phyloP scores from a whole-genome alignment of 2,113 vertebrate genomes.

The Xyliphius kryptos region DNA sequence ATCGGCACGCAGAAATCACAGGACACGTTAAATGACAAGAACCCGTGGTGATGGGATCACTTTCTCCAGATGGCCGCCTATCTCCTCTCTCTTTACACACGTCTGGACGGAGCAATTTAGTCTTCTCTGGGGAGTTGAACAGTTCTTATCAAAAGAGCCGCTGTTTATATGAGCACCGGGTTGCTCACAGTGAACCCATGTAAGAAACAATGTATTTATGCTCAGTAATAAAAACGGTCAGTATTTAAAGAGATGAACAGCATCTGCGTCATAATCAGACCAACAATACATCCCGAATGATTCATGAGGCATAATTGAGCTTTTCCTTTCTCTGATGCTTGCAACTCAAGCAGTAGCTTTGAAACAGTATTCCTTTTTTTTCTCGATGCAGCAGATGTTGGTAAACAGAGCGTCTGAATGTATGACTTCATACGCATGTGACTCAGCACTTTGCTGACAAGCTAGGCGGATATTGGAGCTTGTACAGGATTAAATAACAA shows the following conservation, averaged over 20 bases:
- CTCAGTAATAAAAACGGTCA: not conserved
- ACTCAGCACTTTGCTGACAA: slow-evolving; percentile 6
- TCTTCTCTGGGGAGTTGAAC: slow-evolving; percentile 24
- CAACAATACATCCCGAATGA: not conserved
- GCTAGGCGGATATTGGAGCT: not conserved
- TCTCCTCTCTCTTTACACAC: slow-evolving; percentile 27
- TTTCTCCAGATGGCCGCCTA: slow-evolving; percentile 46
- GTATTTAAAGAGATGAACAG: not conserved
- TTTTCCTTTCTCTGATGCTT: slow-evolving; percentile 10
- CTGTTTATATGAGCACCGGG: not conserved
- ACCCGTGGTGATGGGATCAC: slow-evolving; percentile 32
- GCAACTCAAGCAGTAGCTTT: slow-evolving; percentile 2
- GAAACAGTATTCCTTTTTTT: slow-evolving; percentile 14
- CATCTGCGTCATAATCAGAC: slow-evolving; percentile 10
- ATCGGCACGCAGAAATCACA: not conserved
- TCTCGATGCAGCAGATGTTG: slow-evolving; percentile 9
- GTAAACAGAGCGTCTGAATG: slow-evolving; percentile 5
- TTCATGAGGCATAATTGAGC: slow-evolving; percentile 8
- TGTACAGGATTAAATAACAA: slow-evolving; percentile 6
- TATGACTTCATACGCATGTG: not conserved
- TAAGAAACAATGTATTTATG: not conserved
- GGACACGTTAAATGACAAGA: slow-evolving; percentile 35
- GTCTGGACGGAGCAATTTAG: slow-evolving; percentile 13
- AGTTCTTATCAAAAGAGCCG: not conserved
- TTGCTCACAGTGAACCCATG: slow-evolving; percentile 16